Conservation (phyloP, 2,888 invertebrate genomes). For the Lasius fuliginosus region DNA sequence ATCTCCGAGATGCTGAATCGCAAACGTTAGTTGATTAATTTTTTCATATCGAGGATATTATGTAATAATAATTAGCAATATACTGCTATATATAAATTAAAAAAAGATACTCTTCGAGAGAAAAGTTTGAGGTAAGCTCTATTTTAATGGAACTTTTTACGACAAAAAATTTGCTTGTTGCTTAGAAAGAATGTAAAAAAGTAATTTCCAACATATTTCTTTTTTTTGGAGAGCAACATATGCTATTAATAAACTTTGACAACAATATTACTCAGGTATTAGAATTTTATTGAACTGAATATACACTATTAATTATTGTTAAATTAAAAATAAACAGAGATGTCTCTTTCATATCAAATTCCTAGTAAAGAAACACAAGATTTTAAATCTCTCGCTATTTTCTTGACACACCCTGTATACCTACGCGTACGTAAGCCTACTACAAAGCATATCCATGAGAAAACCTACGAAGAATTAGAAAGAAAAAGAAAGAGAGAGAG, state of each 20-base stretch:
- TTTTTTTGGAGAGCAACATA: background rate
- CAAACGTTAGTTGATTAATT: background rate
- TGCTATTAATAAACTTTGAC: background rate
- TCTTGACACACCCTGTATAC: background rate
- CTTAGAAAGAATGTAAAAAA: background rate
- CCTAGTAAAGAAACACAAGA: background rate
- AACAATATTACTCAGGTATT: background rate
- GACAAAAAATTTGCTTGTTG: background rate
- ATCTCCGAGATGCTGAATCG: background rate
- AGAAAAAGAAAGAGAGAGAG: background rate
- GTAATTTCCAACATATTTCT: background rate
- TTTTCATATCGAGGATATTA: background rate
- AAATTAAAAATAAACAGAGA: background rate
- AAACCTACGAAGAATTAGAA: background rate
- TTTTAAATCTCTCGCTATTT: background rate
- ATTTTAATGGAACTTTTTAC: background rate
- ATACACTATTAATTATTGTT: background rate
- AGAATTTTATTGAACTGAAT: background rate
- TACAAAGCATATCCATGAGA: conserved; percentile 8
- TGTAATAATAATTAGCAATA: background rate
- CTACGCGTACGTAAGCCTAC: background rate
- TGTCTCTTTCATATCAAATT: background rate
- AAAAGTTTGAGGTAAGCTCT: background rate
- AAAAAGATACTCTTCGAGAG: background rate
- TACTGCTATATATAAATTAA: background rate